Evolutionary conservation across 2,797 vertebrate species (phyloP), one percentile per base, ranked within the genome.

Genomic region (Lemur catta): DNA sequence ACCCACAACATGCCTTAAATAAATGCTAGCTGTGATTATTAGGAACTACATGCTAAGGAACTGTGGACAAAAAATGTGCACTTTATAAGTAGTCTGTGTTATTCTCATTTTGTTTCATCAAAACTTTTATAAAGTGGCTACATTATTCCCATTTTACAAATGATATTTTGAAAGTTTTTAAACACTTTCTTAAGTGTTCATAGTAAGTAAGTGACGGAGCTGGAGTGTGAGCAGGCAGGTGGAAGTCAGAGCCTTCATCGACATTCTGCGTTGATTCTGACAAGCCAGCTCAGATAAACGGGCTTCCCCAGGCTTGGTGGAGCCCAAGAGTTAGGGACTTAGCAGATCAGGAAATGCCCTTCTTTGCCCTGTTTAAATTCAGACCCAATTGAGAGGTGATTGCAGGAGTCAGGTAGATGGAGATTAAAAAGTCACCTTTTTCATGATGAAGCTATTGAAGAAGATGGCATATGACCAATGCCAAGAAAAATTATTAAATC

Each of bases 381-480:
- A 88, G 61, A 93, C 76, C 20, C 24, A 28, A 0, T 18, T 87
- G 57, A 41, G 30, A 91, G 3, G 22, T 52, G 14, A 65, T 30
- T 81, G 15, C 46, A 50, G 63, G 43, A 94, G 84, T 93, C 22
- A 8, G 20, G 30, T 57, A 95, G 46, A 20, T 50, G 9, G n/a
- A 82, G 28, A 94, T 93, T 95, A 26, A 97, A 94, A 74, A 91
- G 14, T 85, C 78, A 79, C 43, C 30, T 67, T 89, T 84, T 65
- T 79, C 4, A 10, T 63, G 26, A 71, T 59, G 75, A 89, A 96
- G 78, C 63, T 89, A 20, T 30, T 92, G 55, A 75, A 59, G 75
- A 84, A 71, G 72, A 76, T 81, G 52, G 8, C 38, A 52, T 75
- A 72, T 24, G 15, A 35, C 7, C 50, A 59, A 52, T 71, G 24